phyloP scores from a whole-genome alignment of 2,113 vertebrate species.

The Mastomys natalensis region DNA sequence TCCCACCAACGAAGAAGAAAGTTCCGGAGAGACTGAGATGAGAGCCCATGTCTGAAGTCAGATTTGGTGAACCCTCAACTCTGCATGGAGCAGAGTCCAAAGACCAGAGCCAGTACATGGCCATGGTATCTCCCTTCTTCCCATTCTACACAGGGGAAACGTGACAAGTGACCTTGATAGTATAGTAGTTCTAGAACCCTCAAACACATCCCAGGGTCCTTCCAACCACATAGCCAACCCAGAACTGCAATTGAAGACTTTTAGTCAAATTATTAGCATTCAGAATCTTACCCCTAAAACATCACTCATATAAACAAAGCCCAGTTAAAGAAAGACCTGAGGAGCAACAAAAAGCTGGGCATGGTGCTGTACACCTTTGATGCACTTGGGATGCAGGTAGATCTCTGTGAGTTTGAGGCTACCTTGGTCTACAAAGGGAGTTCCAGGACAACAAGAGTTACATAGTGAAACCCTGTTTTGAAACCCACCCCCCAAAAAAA shows the following conservation, averaged over 20 bases:
- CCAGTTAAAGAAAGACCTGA: neutral
- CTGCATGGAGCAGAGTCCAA: neutral
- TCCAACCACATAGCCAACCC: neutral
- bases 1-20: neutral
- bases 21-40: neutral
- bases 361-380: neutral
- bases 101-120: neutral
- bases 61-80: neutral
- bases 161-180: neutral
- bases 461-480: neutral
- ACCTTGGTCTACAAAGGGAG: neutral
- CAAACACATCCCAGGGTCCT: neutral
- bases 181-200: neutral
- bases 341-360: neutral
- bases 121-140: neutral
- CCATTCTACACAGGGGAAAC: neutral
- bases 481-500: neutral
- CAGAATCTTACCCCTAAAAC: neutral
- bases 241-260: neutral
- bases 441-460: neutral
- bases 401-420: neutral
- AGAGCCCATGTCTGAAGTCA: neutral
- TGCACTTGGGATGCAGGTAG: neutral
- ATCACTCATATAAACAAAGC: neutral
- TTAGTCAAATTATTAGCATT: neutral